Conservation (phyloP, 2,797 vertebrate species). For the Atherinosoma microstoma region DNA sequence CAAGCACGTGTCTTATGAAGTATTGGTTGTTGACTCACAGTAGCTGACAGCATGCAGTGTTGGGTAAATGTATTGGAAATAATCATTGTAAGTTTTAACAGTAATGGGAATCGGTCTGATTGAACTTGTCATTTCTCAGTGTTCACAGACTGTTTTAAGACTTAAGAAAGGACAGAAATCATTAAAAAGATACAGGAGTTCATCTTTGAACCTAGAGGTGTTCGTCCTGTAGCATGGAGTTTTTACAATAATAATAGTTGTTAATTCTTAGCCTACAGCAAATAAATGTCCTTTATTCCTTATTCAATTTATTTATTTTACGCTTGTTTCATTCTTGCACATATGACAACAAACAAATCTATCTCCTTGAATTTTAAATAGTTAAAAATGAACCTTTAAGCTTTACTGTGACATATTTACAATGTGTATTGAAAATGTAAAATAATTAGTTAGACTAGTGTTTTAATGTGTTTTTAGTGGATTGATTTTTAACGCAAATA, state of each 20-base stretch:
- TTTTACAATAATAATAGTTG: too few species aligned
- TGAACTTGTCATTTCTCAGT: not conserved
- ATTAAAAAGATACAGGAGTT: not conserved
- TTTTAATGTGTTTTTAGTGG: not conserved
- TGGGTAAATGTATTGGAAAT: constrained; percentile 15
- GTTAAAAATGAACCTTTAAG: not conserved
- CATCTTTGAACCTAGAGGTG: not conserved
- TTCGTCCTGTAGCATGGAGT: not conserved
- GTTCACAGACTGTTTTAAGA: not conserved
- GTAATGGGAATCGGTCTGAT: not conserved
- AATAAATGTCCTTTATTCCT: too few species aligned
- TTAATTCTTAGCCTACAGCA: too few species aligned
- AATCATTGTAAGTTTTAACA: too few species aligned
- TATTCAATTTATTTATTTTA: too few species aligned
- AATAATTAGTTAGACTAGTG: not conserved
- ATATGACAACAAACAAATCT: not conserved
- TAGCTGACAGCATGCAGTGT: constrained; percentile 12
- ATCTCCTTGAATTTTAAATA: not conserved
- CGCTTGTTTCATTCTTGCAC: too few species aligned
- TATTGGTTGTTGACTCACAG: constrained; percentile 16
- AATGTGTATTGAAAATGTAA: not conserved
- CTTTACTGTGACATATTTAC: not conserved
- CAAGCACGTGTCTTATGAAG: constrained; percentile 37
- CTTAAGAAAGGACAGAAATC: not conserved
- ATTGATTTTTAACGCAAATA: not conserved